Evolutionary conservation across 2,888 invertebrate species (phyloP), one percentile per base, ranked within the genome.

Genomic region (Schizaphis graminum): DNA sequence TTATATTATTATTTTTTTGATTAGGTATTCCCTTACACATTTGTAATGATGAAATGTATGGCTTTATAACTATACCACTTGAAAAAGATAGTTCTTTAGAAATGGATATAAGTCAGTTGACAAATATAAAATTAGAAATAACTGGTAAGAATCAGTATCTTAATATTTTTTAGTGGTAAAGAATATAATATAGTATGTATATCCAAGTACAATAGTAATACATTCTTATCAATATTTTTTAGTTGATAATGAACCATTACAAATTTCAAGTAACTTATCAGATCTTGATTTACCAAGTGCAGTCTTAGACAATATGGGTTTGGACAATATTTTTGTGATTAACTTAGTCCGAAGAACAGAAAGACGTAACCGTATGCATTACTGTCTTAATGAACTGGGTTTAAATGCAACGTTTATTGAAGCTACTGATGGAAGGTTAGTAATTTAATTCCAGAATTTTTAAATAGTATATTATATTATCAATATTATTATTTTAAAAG

Each of bases 371-470:
- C 96, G 98, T 95, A 99, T 99, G 99, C 96, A 97, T 94, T 95
- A 96, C 77, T 97, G 97, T 94, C 98, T 99, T 95, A 96, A 97
- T 88, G 98, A 98, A 95, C 96, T 99, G 0, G 98, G 98, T 0
- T 96, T 99, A 95, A 96, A 97, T n/a, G 98, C 97, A 1, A 97
- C 97, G 92, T 95, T 97, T 93, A 96, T 98, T n/a, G 97, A 97
- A 94, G 99, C 99, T 5, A 97, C 99, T 11, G 99, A 99, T 96
- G 99, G 99, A 95, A 97, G 97, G 98, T 98, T 96, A 96, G 97
- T 92, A 88, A 87, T 88, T 92, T 88, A 16, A 53, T 41, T 67
- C 67, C 21, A 92, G 10, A 88, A 84, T 84, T 21, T 77, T 77
- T 8, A 77, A 77, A 77, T 77, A 67, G 56, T 53, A n/a, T 26